These are phyloP conservation scores for Agrotis clavis DNA, from an alignment of 2,888 invertebrate species.

Conservation along the genomic window DNA sequence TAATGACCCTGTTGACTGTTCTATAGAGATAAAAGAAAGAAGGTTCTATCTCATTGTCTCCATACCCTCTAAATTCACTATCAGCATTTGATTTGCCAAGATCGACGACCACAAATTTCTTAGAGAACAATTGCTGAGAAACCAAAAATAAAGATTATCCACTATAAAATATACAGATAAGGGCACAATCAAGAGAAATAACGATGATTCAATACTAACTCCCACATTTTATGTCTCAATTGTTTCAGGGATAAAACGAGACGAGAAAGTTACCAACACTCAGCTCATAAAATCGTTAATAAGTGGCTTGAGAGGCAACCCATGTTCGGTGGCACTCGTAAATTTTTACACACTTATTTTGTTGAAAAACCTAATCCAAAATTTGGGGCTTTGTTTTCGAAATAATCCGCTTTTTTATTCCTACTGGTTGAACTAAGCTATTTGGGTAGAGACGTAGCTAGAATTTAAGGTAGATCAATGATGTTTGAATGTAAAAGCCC, in stretches of 20 bases:
- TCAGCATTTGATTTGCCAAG: neutral
- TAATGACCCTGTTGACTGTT: too few species aligned
- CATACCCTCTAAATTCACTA: neutral
- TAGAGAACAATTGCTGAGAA: neutral
- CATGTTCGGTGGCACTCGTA: slow-evolving; percentile 46
- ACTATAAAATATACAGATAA: slow-evolving; percentile 23
- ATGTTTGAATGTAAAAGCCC: too few species aligned
- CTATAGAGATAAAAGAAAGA: too few species aligned
- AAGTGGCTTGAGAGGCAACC: slow-evolving; percentile 42
- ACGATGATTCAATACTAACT: slow-evolving; percentile 46
- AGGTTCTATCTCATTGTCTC: too few species aligned
- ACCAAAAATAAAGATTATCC: neutral
- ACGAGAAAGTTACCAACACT: slow-evolving; percentile 47
- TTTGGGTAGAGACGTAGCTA: neutral
- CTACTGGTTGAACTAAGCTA: slow-evolving; percentile 5
- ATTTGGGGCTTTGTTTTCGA: slow-evolving; percentile 36
- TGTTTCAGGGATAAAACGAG: slow-evolving; percentile 57
- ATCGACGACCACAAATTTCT: neutral
- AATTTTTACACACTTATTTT: slow-evolving; percentile 55
- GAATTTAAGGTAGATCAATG: too few species aligned
- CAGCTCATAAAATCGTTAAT: slow-evolving; percentile 54
- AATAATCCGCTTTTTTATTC: slow-evolving; percentile 12
- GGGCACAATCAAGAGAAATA: slow-evolving; percentile 16
- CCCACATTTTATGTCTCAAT: slow-evolving; percentile 57
- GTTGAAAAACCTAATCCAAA: slow-evolving; percentile 39